Percentiles rank a stretch among this genome's conserved stretches.
These are phyloP conservation scores for Neodiprion lecontei DNA, from an alignment of 1,140 invertebrate species.

Conservation along the genomic window DNA sequence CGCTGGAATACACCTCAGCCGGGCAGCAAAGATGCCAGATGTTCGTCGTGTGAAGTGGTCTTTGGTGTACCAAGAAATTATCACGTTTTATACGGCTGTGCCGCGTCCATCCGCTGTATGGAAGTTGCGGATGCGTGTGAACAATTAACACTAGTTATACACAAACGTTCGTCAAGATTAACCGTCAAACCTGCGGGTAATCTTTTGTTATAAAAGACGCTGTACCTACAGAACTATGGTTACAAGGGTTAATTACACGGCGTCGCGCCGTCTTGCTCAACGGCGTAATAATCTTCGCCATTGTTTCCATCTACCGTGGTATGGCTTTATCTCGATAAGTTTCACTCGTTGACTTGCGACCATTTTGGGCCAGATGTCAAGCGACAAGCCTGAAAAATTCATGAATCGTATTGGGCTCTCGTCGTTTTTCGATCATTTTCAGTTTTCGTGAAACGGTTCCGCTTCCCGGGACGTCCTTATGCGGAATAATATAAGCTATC, in stretches of 20 bases:
- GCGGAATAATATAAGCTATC: constrained; percentile 1
- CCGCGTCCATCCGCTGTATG: too few species aligned
- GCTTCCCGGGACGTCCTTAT: background rate
- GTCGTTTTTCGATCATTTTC: constrained; percentile 9
- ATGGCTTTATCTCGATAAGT: background rate
- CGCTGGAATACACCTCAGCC: background rate
- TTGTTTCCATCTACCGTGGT: background rate
- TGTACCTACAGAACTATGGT: background rate
- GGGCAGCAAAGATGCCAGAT: background rate
- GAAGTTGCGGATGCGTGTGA: background rate
- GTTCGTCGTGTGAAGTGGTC: constrained; percentile 13
- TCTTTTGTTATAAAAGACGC: background rate
- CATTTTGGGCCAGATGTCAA: background rate
- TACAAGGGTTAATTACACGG: constrained; percentile 2
- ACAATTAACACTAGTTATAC: background rate
- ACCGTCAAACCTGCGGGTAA: background rate
- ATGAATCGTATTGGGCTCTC: background rate
- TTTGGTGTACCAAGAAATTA: constrained; percentile 12
- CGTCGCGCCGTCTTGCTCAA: background rate
- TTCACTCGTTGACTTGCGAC: background rate
- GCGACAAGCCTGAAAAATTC: background rate
- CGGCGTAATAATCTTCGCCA: background rate
- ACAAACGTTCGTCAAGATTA: background rate
- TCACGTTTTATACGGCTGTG: background rate
- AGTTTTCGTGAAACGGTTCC: constrained; percentile 3